These are phyloP conservation scores for Melanogrammus aeglefinus DNA, from an alignment of 2,797 vertebrate species.

Conservation along the genomic window DNA sequence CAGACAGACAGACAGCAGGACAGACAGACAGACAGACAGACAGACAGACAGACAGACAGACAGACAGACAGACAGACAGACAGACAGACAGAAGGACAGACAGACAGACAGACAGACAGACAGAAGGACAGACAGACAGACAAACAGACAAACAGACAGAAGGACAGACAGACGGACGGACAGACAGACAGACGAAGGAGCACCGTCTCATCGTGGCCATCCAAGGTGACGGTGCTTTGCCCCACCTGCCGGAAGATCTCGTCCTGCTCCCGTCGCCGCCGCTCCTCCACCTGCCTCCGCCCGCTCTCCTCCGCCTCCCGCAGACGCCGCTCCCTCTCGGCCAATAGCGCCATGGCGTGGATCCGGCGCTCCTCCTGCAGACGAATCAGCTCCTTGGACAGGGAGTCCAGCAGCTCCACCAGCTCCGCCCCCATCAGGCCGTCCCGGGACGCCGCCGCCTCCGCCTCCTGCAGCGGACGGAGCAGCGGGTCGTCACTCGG, in stretches of 20 bases:
- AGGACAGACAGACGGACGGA: no score
- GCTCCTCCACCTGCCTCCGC: slow-evolving; percentile 83
- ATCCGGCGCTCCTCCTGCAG: slow-evolving; percentile 88
- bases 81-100: no score
- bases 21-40: no score
- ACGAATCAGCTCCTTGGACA: slow-evolving; percentile 88
- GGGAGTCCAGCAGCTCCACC: slow-evolving; percentile 80
- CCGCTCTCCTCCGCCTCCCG: slow-evolving; percentile 91
- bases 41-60: no score
- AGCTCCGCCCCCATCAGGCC: slow-evolving; percentile 75
- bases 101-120: no score
- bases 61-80: no score
- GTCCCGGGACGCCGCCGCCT: slow-evolving; percentile 71
- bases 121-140: no score
- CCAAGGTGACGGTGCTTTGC: background rate
- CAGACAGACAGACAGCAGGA: no score
- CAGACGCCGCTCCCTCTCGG: slow-evolving; percentile 82
- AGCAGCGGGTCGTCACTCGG: background rate
- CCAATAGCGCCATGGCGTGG: slow-evolving; percentile 85
- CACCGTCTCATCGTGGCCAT: no score
- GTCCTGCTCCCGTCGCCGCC: slow-evolving; percentile 79
- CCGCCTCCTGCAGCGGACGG: slow-evolving; percentile 59
- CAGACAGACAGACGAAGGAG: no score
- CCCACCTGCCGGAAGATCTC: slow-evolving; percentile 86
- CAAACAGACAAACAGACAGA: no score